Base-by-base conservation (phyloP, 2,888 invertebrate genomes). In the Oligia strigilis region DNA sequence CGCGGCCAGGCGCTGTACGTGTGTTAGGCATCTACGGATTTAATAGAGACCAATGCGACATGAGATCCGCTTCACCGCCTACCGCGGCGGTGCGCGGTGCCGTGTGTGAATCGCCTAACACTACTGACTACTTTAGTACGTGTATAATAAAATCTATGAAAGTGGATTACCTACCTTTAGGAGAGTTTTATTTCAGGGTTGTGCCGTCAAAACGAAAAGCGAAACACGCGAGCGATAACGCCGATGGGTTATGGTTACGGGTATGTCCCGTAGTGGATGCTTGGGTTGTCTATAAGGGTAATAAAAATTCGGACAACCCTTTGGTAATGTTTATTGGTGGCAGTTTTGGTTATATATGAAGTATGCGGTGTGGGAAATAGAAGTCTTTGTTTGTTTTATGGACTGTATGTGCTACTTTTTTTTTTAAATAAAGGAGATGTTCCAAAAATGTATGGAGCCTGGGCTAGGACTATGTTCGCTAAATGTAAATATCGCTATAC, bases 221-320 rank as follows among this genome's bases (percentile, higher is more conserved):
- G 70, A 83, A 88, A 87, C 88, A 88, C 71, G 85, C 80, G 55
- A 82, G 64, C 74, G 80, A 85, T 88, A 81, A 88, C 77, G 73
- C n/a, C 66, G 49, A 81, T 80, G 75, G 83, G 36, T 87, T 84
- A 81, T 85, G 81, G 82, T 82, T 82, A 81, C 74, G 75, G 74
- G 77, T 81, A 82, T 81, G 69, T 79, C 77, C 66, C 46, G 62
- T 69, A 81, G 73, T 82, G 60, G 70, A 73, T 81, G 5, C 72
- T 80, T 46, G 74, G 79, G 65, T 83, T 87, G 80, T 88, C 82
- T 86, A 82, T 87, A 84, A 78, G 9, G 40, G 58, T 69, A 75
- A 81, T 86, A 86, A 87, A 87, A 88, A 84, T 75, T 85, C 80
- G 81, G 81, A 87, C 79, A 86, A 87, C 77, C 84, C 86, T 83